Conservation (phyloP, 2,888 invertebrate genomes). For the Galeruca laticollis region DNA sequence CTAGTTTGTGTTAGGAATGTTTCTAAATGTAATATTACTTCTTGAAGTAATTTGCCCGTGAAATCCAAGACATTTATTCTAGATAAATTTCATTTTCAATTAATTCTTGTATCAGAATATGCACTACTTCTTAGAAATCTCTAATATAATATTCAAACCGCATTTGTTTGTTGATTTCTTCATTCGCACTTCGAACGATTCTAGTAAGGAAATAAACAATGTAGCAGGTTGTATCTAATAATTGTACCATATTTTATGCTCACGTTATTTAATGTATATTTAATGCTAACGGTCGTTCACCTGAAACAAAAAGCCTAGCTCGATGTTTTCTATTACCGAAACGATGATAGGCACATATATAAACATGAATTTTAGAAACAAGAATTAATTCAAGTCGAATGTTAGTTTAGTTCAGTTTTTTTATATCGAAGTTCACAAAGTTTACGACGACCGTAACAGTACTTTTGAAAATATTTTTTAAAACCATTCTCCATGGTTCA, state of each 20-base stretch:
- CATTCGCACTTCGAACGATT: not conserved
- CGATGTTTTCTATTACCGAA: not conserved
- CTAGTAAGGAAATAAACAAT: not conserved
- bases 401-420: not conserved
- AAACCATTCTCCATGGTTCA: not conserved
- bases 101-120: too few relatives aligned
- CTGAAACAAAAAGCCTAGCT: conserved; percentile 5
- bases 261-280: not conserved
- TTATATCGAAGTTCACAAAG: not conserved
- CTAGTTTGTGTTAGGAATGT: too few relatives aligned
- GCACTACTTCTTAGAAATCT: too few relatives aligned
- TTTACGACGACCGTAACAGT: conserved; percentile 1
- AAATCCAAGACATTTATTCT: too few relatives aligned
- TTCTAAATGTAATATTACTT: too few relatives aligned
- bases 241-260: not conserved
- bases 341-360: not conserved
- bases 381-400: not conserved
- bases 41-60: too few relatives aligned
- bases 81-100: too few relatives aligned
- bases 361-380: conserved; percentile 3
- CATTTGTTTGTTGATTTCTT: not conserved
- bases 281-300: conserved; percentile 18
- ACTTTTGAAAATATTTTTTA: not conserved
- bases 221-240: not conserved
- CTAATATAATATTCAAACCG: not conserved